Base-by-base conservation (phyloP, 2,888 invertebrate species). In the Nudaria mundana region DNA sequence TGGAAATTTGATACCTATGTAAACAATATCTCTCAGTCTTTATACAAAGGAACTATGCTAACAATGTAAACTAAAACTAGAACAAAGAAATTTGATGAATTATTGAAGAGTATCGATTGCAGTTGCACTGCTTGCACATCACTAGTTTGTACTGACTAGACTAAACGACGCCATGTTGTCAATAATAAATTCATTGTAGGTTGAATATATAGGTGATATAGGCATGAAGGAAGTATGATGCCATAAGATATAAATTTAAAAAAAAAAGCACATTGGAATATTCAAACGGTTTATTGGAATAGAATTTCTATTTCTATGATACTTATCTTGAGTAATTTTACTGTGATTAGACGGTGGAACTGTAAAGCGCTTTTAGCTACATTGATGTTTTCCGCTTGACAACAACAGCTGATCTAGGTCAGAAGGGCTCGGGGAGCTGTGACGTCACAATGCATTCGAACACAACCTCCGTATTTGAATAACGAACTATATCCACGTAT, bases 401-500 rank as follows among this genome's bases (percentile, higher is more conserved):
- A 57, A 72, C 77, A 57, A 82, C 82, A 71, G 56, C 49, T 48
- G 63, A 76, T 66, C 68, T 81, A 66, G 78, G 80, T 77, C 78
- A 78, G 58, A 78, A 78, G 80, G 79, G 81, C 66, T 63, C 64
- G 73, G 75, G 71, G 54, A 52, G 70, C 59, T 11, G 52, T 79
- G 79, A 81, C 80, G 78, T 78, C 78, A 76, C 53, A 58, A 41
- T 81, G 81, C 81, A 81, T 76, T 72, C 69, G 68, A 67, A 64
- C 58, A 43, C 45, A 52, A 61, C 14, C 30, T 13, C 28, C 39
- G 41, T 41, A 56, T 53, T 63, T 48, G 29, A 37, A 57, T 62
- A 68, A 71, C 44, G 63, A 40, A 40, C 32, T 48, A 66, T 47
- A 40, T 49, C 6, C 29, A 20, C 11, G 32, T 10, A 24, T 18